Evolutionary conservation across 2,888 invertebrate species (phyloP).

Genomic region (Colletes collaris): DNA sequence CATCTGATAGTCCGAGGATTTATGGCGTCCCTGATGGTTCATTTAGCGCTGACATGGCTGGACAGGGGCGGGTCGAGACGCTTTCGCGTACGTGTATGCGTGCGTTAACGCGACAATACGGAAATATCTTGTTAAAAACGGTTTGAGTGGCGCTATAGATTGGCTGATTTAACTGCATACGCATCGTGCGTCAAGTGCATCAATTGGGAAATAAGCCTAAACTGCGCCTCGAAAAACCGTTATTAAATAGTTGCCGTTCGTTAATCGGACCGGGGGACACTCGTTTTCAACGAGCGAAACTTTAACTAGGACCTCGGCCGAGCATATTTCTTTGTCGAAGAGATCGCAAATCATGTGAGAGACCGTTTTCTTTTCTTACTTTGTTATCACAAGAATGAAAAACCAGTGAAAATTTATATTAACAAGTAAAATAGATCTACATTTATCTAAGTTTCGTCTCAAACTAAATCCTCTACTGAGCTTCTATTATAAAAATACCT

Average conservation of each 20-base stretch:
- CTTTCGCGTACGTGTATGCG: constrained; percentile 58
- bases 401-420: too few species aligned
- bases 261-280: constrained; percentile 33
- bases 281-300: constrained; percentile 11
- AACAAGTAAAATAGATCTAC: too few species aligned
- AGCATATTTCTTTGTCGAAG: not conserved
- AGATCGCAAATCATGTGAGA: too few species aligned
- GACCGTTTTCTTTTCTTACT: too few species aligned
- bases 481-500: too few species aligned
- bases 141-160: constrained; percentile 60
- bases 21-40: constrained; percentile 79
- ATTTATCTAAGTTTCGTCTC: too few species aligned
- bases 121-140: constrained; percentile 76
- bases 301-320: not conserved
- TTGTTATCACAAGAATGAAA: too few species aligned
- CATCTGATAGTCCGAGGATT: constrained; percentile 79
- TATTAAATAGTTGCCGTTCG: constrained; percentile 53
- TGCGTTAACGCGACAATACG: constrained; percentile 73
- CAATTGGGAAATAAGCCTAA: constrained; percentile 61
- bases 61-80: constrained; percentile 68
- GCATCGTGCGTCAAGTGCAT: constrained; percentile 58
- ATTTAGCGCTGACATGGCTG: constrained; percentile 78
- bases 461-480: too few species aligned
- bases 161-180: constrained; percentile 57
- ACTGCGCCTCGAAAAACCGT: constrained; percentile 51